These are phyloP conservation scores for Coryphaenoides rupestris DNA, from an alignment of 2,113 vertebrate genomes.

Conservation along the genomic window DNA sequence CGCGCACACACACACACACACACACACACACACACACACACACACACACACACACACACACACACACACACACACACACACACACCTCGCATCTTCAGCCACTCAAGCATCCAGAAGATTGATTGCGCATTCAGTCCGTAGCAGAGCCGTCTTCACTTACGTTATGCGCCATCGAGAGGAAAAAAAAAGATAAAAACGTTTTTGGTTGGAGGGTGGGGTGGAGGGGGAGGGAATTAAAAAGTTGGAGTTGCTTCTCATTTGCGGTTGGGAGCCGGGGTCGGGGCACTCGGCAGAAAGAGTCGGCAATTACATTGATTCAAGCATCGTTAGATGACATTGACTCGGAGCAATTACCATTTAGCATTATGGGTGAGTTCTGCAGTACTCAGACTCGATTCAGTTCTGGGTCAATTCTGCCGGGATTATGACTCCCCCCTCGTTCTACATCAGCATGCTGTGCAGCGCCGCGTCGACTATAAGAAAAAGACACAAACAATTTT, in stretches of 20 bases:
- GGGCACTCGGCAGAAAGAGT: constrained; percentile 32
- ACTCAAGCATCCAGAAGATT: too few relatives aligned
- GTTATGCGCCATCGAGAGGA: too few relatives aligned
- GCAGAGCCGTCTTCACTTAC: too few relatives aligned
- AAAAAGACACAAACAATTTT: constrained; percentile 1
- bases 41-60: too few relatives aligned
- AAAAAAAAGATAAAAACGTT: too few relatives aligned
- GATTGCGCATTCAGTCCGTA: too few relatives aligned
- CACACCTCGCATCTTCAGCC: too few relatives aligned
- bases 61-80: too few relatives aligned
- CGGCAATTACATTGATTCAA: constrained; percentile 48
- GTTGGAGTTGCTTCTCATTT: constrained; percentile 24
- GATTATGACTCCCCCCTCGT: constrained; percentile 11
- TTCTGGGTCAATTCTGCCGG: constrained; percentile 7
- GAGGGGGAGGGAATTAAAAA: constrained; percentile 4
- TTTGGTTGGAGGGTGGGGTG: too few relatives aligned
- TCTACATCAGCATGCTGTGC: constrained; percentile 2
- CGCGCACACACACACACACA: too few relatives aligned
- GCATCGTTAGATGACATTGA: constrained; percentile 46
- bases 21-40: too few relatives aligned
- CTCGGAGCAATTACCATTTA: constrained; percentile 46
- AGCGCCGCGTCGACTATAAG: constrained; percentile 21
- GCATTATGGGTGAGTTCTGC: constrained; percentile 30
- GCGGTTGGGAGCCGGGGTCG: constrained; percentile 16
- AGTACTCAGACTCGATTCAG: constrained; percentile 10